These are phyloP conservation scores for Strigops habroptila DNA, from an alignment of 2,113 vertebrate species.

Conservation along the genomic window DNA sequence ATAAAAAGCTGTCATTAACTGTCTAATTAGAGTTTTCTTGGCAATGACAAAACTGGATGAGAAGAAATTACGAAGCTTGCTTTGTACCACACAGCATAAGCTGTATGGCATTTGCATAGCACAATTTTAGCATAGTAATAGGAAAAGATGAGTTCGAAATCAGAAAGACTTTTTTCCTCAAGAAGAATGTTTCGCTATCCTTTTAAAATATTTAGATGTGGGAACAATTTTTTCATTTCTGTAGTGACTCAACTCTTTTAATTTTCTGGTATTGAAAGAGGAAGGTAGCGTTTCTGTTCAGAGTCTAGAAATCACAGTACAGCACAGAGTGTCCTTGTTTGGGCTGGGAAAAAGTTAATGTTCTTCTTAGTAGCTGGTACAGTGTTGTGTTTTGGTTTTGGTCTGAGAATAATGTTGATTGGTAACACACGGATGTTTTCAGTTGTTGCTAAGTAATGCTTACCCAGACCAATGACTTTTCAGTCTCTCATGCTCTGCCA, in stretches of 20 bases:
- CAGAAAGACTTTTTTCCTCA: neutral
- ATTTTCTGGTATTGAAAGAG: neutral
- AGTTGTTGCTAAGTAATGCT: neutral
- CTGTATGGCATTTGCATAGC: neutral
- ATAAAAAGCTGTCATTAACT: neutral
- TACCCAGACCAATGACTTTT: neutral
- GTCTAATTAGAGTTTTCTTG: neutral
- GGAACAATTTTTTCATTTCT: neutral
- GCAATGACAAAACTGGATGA: neutral
- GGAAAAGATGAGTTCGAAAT: neutral
- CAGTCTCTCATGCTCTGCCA: neutral
- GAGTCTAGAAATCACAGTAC: neutral
- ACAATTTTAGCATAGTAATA: neutral
- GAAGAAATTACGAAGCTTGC: neutral
- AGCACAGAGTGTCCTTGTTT: neutral
- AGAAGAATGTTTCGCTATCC: neutral
- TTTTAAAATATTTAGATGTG: neutral
- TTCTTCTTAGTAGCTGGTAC: neutral
- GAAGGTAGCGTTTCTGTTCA: neutral
- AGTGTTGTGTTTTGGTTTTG: neutral
- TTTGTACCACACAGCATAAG: neutral
- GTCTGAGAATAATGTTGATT: neutral
- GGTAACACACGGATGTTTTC: neutral
- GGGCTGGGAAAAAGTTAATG: neutral
- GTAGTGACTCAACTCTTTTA: neutral